A percentile compares a stretch with the other conserved stretches of the same genome.
These are phyloP conservation scores for Drusus annulatus DNA, from an alignment of 1,140 invertebrate genomes.

Conservation along the genomic window DNA sequence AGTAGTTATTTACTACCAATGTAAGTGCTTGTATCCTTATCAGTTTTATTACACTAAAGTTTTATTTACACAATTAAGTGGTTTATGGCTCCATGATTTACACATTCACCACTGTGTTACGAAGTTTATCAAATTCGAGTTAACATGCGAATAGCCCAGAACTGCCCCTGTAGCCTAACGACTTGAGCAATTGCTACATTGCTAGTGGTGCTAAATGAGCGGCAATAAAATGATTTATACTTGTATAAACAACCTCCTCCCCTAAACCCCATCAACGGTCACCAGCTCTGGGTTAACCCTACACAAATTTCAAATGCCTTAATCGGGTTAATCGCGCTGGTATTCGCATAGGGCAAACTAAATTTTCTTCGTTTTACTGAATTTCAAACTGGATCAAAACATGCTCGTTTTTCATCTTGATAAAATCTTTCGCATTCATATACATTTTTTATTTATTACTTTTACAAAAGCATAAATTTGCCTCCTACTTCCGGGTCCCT, in stretches of 20 bases:
- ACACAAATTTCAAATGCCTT: slow-evolving; percentile 21
- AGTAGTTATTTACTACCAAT: background rate
- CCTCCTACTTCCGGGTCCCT: too few species aligned
- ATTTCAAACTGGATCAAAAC: too few species aligned
- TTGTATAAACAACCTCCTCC: slow-evolving; percentile 33
- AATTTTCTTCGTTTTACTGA: too few species aligned
- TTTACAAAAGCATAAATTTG: too few species aligned
- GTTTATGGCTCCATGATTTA: slow-evolving; percentile 30
- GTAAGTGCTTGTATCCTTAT: slow-evolving; percentile 5
- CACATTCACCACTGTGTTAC: background rate
- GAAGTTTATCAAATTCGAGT: slow-evolving; percentile 26
- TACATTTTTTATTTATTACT: too few species aligned
- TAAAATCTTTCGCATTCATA: too few species aligned
- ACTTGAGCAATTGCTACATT: slow-evolving; percentile 34
- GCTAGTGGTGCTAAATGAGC: slow-evolving; percentile 35
- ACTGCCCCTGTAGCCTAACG: slow-evolving; percentile 16
- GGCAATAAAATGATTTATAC: slow-evolving; percentile 50
- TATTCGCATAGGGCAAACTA: too few species aligned
- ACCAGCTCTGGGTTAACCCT: slow-evolving; percentile 1
- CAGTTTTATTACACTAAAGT: slow-evolving; percentile 19
- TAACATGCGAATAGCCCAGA: background rate
- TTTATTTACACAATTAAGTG: slow-evolving; percentile 21
- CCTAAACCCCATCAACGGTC: background rate
- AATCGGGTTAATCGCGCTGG: slow-evolving; percentile 2
- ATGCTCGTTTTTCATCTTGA: too few species aligned